A percentile compares a stretch with the other conserved stretches of the same genome.
phyloP scores from a whole-genome alignment of 2,888 invertebrate genomes.

The Tenthredo notha region DNA sequence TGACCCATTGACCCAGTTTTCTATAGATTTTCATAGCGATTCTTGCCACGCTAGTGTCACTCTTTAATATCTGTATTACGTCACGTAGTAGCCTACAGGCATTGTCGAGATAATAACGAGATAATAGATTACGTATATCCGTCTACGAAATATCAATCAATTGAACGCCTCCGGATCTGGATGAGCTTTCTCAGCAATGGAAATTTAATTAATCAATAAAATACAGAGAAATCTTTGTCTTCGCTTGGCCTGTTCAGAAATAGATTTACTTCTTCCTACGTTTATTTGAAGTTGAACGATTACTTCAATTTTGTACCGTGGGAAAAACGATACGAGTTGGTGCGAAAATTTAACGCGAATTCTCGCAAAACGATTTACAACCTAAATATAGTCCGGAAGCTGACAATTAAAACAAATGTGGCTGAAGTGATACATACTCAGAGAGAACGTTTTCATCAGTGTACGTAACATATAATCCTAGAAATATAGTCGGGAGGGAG shows the following conservation, averaged over 20 bases:
- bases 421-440: conserved; percentile 20
- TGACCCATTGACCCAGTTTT: conserved; percentile 51
- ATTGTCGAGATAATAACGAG: background rate
- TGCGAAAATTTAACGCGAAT: background rate
- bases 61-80: conserved; percentile 33
- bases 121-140: background rate
- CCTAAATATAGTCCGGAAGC: conserved; percentile 12
- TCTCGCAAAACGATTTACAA: background rate
- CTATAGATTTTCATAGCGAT: conserved; percentile 47
- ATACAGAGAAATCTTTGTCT: background rate
- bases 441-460: background rate
- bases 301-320: background rate
- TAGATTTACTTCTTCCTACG: background rate
- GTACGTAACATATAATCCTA: background rate
- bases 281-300: background rate
- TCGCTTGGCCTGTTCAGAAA: background rate
- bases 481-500: background rate
- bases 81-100: background rate
- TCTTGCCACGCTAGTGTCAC: conserved; percentile 15
- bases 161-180: background rate
- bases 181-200: background rate
- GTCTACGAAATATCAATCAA: background rate
- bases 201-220: background rate
- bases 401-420: conserved; percentile 45
- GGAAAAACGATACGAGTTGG: background rate